Evolutionary conservation across 1,140 invertebrate genomes (phyloP), one percentile per base, ranked within the genome.

Genomic region (Diachasma alloeum): DNA sequence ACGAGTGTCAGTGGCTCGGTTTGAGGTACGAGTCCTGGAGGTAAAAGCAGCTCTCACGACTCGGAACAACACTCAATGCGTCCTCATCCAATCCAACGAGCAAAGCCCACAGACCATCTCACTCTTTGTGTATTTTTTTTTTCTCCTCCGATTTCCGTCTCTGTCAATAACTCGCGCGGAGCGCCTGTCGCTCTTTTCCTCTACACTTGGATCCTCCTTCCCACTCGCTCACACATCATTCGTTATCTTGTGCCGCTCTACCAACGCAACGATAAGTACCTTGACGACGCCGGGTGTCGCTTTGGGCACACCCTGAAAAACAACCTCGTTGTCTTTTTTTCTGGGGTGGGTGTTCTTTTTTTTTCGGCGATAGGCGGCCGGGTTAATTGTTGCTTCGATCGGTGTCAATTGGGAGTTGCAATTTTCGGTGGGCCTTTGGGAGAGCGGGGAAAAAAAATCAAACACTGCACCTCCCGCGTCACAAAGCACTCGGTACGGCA

Each of bases 401-500:
- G 31, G 31, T 2, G 2, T 31, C 31, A 31, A 31, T 31, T 31
- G 31, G 31, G 31, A 31, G 31, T 31, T 31, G 31, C 6, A n/a
- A n/a, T n/a, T n/a, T n/a, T n/a, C n/a, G n/a, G n/a, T n/a, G 6
- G 63, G 44, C 73, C 63, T 31, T 31, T 31, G 2, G 63, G 46
- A 42, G 66, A 78, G 78, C 78, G 75, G 72, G 78, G 81, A 83
- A 87, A 84, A 83, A 86, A 83, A 84, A 80, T 78, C 83, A 82
- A 82, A 85, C 83, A 85, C 83, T 85, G 85, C 83, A 83, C 81
- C 85, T 85, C 85, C 84, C 86, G 87, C 86, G 87, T 86, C 87
- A 85, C 86, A 87, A 87, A 88, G 85, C 86, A 87, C 87, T 87
- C 86, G 86, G 83, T 84, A 85, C 85, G 83, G 81, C 83, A 53